phyloP scores from a whole-genome alignment of 2,888 invertebrate genomes.

The Heteromyza rotundicornis region DNA sequence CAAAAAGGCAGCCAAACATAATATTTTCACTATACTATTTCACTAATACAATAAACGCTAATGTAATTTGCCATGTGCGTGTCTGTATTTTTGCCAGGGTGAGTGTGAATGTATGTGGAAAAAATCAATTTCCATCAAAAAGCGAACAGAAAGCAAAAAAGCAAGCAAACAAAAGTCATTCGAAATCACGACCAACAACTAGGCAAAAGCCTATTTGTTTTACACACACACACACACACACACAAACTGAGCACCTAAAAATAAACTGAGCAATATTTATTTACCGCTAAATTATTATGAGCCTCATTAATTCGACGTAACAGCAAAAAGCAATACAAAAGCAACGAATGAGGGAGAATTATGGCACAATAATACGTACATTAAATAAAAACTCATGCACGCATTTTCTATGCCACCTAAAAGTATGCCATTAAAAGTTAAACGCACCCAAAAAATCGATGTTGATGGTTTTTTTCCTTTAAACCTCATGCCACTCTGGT shows the following conservation, averaged over 20 bases:
- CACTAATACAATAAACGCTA: conserved; percentile 14
- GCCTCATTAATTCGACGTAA: conserved; percentile 44
- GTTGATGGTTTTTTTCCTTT: conserved; percentile 26
- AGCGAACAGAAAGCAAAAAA: too few relatives aligned
- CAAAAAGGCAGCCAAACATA: conserved; percentile 41
- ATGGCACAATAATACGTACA: conserved; percentile 1
- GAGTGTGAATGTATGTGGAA: too few relatives aligned
- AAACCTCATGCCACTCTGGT: conserved; percentile 15
- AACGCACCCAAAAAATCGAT: conserved; percentile 48
- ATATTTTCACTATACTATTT: conserved; percentile 6
- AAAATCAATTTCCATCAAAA: conserved; percentile 5
- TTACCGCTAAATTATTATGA: conserved; percentile 41
- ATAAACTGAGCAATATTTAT: conserved; percentile 22
- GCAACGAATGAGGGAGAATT: neutral
- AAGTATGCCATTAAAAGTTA: conserved; percentile 37
- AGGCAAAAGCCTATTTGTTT: neutral
- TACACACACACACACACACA: neutral
- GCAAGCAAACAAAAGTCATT: conserved; percentile 5
- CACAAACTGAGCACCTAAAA: conserved; percentile 16
- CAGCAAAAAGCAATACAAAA: neutral
- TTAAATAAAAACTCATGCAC: neutral
- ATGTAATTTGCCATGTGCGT: conserved; percentile 14
- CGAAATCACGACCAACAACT: conserved; percentile 12
- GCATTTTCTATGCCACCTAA: conserved; percentile 23
- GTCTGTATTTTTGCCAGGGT: too few relatives aligned